Evolutionary conservation across 2,113 vertebrate species (phyloP), one percentile per base, ranked within the genome.

Genomic region (Microcebus ravelobensis): DNA sequence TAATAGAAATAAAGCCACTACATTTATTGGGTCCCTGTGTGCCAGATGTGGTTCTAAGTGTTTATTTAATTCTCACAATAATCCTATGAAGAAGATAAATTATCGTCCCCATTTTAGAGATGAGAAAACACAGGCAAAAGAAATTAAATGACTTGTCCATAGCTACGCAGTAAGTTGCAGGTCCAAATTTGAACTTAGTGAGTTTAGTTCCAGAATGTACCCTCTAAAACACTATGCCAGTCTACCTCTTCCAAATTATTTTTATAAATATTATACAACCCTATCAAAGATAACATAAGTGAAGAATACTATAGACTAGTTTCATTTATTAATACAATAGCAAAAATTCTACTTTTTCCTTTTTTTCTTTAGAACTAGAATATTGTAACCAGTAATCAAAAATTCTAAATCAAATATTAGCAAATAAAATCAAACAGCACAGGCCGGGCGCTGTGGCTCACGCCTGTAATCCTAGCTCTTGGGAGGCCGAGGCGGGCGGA

Each of bases 401-500:
- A 79, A n/a, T 8, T 23, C 29, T 87, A 45, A 86, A 52, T 45
- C 27, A 79, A 52, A n/a, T 86, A n/a, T 79, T 91, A 71, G 87
- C 80, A 95, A 84, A 86, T 50, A 71, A 29, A 79, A 91, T 50
- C 9, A 48, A 57, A 45, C 42, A 45, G 42, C 42, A 45, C 42
- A 45, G 20, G 0, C 39, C 2, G 2, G 3, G 3, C 3, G 3
- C 2, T 2, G 39, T 39, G 2, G 3, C 3, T 3, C 39, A 39
- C 2, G 2, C 2, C 39, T 39, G 3, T 3, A 2, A 39, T 3
- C 3, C 3, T 39, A 39, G 2, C 3, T 3, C 3, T 3, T 39
- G 39, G 39, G 39, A 39, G 39, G 39, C 39, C 39, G 3, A 39
- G 39, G 39, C 39, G 39, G 39, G 39, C 39, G 39, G 39, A 39